These are phyloP conservation scores for Abramis brama DNA, from an alignment of 2,113 vertebrate species.

Conservation along the genomic window DNA sequence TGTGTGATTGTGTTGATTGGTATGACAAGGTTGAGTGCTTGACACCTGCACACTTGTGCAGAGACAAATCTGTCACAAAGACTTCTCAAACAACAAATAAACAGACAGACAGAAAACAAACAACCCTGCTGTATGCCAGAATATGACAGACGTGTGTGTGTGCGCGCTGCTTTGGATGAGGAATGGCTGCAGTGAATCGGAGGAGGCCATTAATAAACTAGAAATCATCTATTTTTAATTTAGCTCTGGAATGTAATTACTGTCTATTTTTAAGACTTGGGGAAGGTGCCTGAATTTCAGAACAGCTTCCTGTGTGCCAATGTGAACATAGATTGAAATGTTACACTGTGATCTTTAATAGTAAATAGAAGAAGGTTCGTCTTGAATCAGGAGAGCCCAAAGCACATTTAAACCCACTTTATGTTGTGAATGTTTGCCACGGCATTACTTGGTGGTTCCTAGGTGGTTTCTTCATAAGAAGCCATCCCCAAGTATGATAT, in stretches of 20 bases:
- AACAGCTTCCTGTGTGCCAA: slow-evolving; percentile 29
- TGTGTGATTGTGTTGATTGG: slow-evolving; percentile 20
- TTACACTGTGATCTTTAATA: not conserved
- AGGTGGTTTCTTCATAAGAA: not conserved
- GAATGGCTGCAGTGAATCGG: slow-evolving; percentile 58
- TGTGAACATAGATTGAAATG: slow-evolving; percentile 9
- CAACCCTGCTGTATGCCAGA: slow-evolving; percentile 18
- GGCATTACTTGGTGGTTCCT: not conserved
- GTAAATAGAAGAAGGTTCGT: not conserved
- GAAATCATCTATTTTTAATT: slow-evolving; percentile 88
- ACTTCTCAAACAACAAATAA: slow-evolving; percentile 33
- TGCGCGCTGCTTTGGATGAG: slow-evolving; percentile 41
- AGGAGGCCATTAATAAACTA: slow-evolving; percentile 78
- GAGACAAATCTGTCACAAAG: slow-evolving; percentile 44
- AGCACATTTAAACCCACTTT: not conserved
- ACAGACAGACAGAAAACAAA: slow-evolving; percentile 26
- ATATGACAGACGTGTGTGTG: slow-evolving; percentile 19
- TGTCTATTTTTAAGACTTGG: slow-evolving; percentile 77
- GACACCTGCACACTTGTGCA: slow-evolving; percentile 13
- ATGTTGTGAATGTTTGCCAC: not conserved
- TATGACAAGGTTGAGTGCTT: slow-evolving; percentile 19
- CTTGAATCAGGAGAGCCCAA: slow-evolving; percentile 10
- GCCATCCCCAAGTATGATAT: not conserved
- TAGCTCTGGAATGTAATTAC: slow-evolving; percentile 82
- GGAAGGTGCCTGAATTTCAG: slow-evolving; percentile 66